Percentiles rank a stretch among this genome's conserved stretches.
phyloP scores from a whole-genome alignment of 2,113 vertebrate genomes.

The Calonectris borealis region DNA sequence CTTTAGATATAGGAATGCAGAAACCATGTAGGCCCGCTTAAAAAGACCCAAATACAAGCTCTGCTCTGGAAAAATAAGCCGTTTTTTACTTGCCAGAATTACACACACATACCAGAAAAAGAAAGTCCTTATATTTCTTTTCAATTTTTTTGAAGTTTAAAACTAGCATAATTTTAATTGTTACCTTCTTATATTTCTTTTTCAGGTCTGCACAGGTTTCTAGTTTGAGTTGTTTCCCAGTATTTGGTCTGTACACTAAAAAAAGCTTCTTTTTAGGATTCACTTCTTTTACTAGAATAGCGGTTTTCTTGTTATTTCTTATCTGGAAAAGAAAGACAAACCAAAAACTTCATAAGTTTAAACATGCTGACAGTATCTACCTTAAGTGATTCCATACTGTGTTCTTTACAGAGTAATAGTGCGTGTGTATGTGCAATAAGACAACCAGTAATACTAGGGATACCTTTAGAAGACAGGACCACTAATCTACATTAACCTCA shows the following conservation, averaged over 20 bases:
- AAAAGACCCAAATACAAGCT: not conserved
- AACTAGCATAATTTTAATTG: not conserved
- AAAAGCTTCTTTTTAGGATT: conserved; percentile 96
- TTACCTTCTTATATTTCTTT: conserved; percentile 98
- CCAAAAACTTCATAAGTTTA: not conserved
- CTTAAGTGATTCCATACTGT: not conserved
- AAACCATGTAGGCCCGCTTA: fast-evolving
- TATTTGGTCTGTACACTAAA: conserved; percentile 95
- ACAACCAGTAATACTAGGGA: not conserved
- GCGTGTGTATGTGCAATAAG: fast-evolving
- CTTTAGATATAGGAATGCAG: not conserved
- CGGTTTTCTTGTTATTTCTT: conserved; percentile 96
- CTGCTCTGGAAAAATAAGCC: not conserved
- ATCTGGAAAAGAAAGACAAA: conserved; percentile 71
- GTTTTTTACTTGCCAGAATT: not conserved
- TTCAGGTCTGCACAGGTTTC: conserved; percentile 91
- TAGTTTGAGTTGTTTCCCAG: conserved; percentile 93
- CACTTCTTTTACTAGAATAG: conserved; percentile 93
- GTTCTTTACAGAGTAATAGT: not conserved
- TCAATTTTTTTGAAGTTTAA: not conserved
- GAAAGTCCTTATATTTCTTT: not conserved
- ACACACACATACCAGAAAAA: not conserved
- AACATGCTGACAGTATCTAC: not conserved
- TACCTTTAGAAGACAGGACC: not conserved
- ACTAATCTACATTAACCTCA: not conserved